Base-by-base conservation (phyloP, 2,888 invertebrate genomes). In the Siphonodentalium dalli region DNA sequence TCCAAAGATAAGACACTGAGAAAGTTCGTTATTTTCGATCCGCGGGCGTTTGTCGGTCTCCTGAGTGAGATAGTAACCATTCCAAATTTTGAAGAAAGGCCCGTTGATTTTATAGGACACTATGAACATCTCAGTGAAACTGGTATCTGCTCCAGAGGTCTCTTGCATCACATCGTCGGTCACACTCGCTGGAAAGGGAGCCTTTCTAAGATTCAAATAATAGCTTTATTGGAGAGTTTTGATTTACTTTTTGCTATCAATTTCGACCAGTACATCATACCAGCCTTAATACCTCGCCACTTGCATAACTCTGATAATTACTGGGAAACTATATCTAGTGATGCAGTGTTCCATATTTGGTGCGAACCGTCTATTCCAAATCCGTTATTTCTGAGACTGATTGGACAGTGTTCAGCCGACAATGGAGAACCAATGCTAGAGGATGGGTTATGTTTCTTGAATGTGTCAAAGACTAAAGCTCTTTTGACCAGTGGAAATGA, bases 21-120 rank as follows among this genome's bases (percentile, higher is more conserved):
- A 27, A 53, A 59, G 38, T 38, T 66, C 20, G 59, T 66, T 6
- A 58, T 66, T n/a, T 43, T 66, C 15, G 61, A 63, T 27, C 66
- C 66, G 0, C 58, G 59, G 35, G 55, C 50, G 18, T 46, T 66
- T n/a, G 58, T 66, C 3, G 40, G 54, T n/a, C 50, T 66, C n/a
- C 51, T 66, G 43, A 50, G 49, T 13, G 48, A 43, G 9, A 33
- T 52, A 8, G 13, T 52, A 6, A 46, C 42, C 24, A 35, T 57
- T 9, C 56, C 56, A 18, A 42, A 20, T 21, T 42, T 42, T 33
- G 35, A 28, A 9, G 43, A 47, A 26, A 37, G 47, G 7, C 15
- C 20, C 6, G 26, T 34, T 1, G n/a, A 33, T 18, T 37, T 52
- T n/a, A 20, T 51, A 6, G 27, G n/a, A 1, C 39, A 43, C 23